Conservation (phyloP, 1,140 invertebrate species). For the Rhopalosiphum padi region DNA sequence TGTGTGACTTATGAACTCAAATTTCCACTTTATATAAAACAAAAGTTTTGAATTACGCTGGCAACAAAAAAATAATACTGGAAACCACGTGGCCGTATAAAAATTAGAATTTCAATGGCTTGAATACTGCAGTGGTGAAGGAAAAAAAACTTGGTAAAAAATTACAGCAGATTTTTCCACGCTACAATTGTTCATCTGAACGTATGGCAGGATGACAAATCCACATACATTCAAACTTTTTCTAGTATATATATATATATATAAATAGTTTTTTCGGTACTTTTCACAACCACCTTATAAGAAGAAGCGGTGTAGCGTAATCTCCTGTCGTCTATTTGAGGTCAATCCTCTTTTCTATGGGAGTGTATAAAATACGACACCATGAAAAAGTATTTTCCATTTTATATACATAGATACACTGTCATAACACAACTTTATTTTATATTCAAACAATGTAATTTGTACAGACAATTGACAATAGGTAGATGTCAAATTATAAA, state of each 20-base stretch:
- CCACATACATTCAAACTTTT: conserved; percentile 47
- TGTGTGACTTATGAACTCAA: conserved; percentile 36
- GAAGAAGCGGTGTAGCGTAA: neutral
- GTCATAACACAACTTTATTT: neutral
- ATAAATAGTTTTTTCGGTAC: neutral
- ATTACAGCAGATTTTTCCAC: conserved; percentile 43
- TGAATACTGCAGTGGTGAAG: neutral
- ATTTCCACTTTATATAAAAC: conserved; percentile 47
- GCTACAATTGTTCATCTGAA: neutral
- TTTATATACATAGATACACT: neutral
- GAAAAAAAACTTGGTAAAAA: conserved; percentile 40
- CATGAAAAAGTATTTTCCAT: neutral
- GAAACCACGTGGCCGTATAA: neutral
- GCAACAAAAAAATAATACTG: conserved; percentile 33
- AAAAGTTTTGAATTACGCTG: neutral
- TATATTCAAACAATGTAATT: neutral
- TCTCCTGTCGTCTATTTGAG: conserved; percentile 33
- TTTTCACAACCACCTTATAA: neutral
- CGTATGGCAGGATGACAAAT: conserved; percentile 47
- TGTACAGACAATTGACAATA: neutral
- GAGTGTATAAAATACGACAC: neutral
- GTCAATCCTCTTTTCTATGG: conserved; percentile 36
- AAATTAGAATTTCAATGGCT: conserved; percentile 48
- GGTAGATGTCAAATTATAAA: neutral
- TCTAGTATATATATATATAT: neutral